Base-by-base conservation (phyloP, 2,113 vertebrate genomes). In the Dromas ardeola region DNA sequence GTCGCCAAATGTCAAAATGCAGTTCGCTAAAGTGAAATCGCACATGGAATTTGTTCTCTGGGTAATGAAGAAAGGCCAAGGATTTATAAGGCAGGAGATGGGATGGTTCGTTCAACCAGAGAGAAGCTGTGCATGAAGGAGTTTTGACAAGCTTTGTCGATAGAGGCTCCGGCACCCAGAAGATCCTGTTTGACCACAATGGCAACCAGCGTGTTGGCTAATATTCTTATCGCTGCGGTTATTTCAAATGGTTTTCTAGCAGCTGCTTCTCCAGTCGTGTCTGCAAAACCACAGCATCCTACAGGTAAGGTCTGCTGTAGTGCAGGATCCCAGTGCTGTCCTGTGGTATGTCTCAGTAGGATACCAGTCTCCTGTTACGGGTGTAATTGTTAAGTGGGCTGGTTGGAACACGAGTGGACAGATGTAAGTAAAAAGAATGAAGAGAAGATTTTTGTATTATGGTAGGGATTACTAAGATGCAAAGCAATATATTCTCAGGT, bases 1-100 rank as follows among this genome's bases (percentile, higher is more conserved):
- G 6, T 74, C 27, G 21, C 71, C 93, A 90, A 87, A 92, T 85
- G 81, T 91, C 92, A 96, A 78, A 96, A 93, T 86, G 61, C 88
- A 83, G 81, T 72, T 93, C 10, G 2, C 79, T 62, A 25, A 91
- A 87, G 61, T 94, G 81, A 73, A 82, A 77, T 32, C 65, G 65
- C 66, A 80, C 62, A 32, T 88, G 78, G 56, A 83, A 79, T 96
- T 88, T 81, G 59, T 89, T 95, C 61, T 56, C 38, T 2, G 6
- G 47, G 50, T 76, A 90, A 58, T 50, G 56, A 69, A 94, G 63
- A 69, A 81, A 86, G 45, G 32, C 47, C 34, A 70, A 61, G 71
- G 70, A 42, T 93, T 94, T 97, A 93, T 87, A 97, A 95, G 84
- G 58, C 62, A 53, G 45, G 47, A 23, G 30, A 65, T 10, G 62